These are phyloP conservation scores for Dryadula phaetusa DNA, from an alignment of 2,888 invertebrate genomes.

Conservation along the genomic window DNA sequence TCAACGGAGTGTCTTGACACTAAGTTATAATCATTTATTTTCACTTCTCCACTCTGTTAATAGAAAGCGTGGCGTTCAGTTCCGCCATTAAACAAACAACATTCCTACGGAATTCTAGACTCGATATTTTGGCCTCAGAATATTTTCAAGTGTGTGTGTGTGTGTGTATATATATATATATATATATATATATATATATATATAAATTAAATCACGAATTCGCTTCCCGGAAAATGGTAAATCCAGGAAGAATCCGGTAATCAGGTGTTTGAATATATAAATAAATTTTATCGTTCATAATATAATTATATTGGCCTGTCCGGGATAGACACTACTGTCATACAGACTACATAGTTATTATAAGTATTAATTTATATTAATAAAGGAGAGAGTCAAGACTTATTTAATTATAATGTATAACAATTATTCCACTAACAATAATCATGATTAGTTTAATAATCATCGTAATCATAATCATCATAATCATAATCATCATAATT, in stretches of 20 bases:
- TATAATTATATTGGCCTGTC: no score
- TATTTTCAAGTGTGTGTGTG: not conserved
- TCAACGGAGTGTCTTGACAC: no score
- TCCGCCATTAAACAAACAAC: no score
- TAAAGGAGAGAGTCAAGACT: slow-evolving; percentile 3
- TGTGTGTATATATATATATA: no score
- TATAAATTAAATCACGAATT: no score
- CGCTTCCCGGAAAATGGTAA: no score
- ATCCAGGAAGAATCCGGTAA: not conserved
- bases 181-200: no score
- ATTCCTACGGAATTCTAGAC: not conserved
- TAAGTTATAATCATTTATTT: no score
- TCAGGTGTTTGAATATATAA: no score
- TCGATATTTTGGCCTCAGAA: not conserved
- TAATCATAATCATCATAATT: not conserved
- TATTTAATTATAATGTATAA: not conserved
- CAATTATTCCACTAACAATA: not conserved
- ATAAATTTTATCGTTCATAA: no score
- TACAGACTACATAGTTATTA: not conserved
- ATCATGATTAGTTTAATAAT: not conserved
- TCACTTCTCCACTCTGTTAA: no score
- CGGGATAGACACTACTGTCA: not conserved
- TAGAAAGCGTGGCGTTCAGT: no score
- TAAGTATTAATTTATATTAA: not conserved
- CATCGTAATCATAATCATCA: not conserved